phyloP scores from a whole-genome alignment of 2,113 vertebrate genomes.

The Empidonax alnorum region DNA sequence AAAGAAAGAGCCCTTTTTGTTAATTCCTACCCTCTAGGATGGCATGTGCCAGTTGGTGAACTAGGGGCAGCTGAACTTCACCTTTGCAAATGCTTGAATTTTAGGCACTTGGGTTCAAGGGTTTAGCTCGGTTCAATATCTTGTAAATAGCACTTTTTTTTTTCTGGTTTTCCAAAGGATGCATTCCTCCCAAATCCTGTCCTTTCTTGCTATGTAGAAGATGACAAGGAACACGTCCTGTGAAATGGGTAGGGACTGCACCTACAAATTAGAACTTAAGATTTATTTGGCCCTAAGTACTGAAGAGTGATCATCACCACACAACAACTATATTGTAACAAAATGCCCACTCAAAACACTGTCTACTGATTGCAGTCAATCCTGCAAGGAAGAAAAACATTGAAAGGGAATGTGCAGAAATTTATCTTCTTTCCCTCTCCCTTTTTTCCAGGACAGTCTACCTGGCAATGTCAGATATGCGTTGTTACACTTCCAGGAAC shows the following conservation, averaged over 20 bases:
- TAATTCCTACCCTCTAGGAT: neutral
- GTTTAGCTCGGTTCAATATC: neutral
- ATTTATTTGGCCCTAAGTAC: neutral
- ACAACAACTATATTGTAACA: neutral
- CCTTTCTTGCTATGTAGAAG: neutral
- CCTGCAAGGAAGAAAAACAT: neutral
- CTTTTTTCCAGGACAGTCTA: neutral
- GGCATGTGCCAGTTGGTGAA: neutral
- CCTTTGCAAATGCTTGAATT: neutral
- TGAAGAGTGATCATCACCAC: neutral
- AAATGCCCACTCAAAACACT: neutral
- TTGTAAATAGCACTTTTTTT: neutral
- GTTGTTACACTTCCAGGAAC: neutral
- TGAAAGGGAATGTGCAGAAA: neutral
- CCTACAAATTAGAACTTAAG: neutral
- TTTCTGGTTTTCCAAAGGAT: neutral
- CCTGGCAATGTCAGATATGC: neutral
- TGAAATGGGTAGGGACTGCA: neutral
- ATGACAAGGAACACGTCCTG: neutral
- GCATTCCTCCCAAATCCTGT: neutral
- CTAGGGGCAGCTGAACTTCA: neutral
- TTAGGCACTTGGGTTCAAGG: rapidly evolving
- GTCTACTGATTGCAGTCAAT: neutral
- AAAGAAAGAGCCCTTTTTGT: neutral
- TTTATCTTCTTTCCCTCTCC: neutral